These are phyloP conservation scores for Drosophila aldrichi DNA, from an alignment of 2,888 invertebrate species.

Conservation along the genomic window DNA sequence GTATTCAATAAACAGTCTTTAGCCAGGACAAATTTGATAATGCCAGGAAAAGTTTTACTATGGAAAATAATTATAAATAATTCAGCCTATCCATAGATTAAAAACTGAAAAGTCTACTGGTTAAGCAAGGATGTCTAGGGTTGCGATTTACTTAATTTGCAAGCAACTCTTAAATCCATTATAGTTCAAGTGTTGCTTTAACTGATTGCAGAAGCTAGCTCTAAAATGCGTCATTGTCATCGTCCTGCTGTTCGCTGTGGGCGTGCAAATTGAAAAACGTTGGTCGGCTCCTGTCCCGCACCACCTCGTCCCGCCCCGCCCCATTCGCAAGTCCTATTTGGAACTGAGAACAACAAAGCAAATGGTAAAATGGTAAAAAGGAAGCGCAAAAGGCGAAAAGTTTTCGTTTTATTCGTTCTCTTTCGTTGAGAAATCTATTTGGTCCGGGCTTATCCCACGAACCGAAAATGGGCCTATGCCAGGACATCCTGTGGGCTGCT, in stretches of 20 bases:
- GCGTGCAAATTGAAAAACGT: constrained; percentile 44
- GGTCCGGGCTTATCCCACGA: constrained; percentile 55
- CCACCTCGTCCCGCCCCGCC: neutral
- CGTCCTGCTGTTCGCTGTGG: constrained; percentile 14
- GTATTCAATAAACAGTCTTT: too few relatives aligned
- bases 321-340: constrained; percentile 7
- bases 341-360: constrained; percentile 42
- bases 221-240: constrained; percentile 33
- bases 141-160: constrained; percentile 5
- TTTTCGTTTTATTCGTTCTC: constrained; percentile 33
- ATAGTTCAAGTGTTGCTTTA: constrained; percentile 44
- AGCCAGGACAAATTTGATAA: too few relatives aligned
- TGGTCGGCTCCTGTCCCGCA: neutral
- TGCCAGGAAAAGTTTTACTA: too few relatives aligned
- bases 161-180: constrained; percentile 41
- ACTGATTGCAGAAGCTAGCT: constrained; percentile 37
- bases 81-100: too few relatives aligned
- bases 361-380: constrained; percentile 35
- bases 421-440: constrained; percentile 56
- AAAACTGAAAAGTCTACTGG: neutral
- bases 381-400: constrained; percentile 54
- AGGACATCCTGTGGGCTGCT: constrained; percentile 53
- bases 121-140: too few relatives aligned
- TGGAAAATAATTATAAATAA: too few relatives aligned
- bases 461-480: constrained; percentile 56